Percentiles rank a stretch among this genome's conserved stretches.
phyloP scores from a whole-genome alignment of 2,888 invertebrate genomes.

The Sarcophaga variegata region DNA sequence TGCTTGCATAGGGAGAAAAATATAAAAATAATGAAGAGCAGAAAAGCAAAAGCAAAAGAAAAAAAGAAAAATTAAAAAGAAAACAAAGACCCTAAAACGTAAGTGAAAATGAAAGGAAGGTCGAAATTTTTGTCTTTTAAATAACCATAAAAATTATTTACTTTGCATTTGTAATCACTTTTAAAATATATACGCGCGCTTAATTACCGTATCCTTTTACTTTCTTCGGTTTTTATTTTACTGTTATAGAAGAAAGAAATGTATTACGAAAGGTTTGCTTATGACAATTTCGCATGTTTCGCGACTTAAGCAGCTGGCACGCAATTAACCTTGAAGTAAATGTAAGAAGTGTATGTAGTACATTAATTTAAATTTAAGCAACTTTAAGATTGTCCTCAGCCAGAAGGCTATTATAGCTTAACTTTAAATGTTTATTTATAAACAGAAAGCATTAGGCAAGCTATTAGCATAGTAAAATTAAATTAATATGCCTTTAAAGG shows the following conservation, averaged over 20 bases:
- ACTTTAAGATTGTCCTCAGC: neutral
- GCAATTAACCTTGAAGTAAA: neutral
- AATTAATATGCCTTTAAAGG: neutral
- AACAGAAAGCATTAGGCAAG: neutral
- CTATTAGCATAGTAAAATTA: neutral
- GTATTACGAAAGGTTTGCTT: neutral
- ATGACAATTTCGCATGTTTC: neutral
- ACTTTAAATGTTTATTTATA: neutral
- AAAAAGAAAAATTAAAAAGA: neutral
- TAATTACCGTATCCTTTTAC: constrained; percentile 16
- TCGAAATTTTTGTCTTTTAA: constrained; percentile 25
- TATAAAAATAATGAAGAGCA: neutral
- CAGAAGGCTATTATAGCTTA: neutral
- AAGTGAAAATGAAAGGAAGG: constrained; percentile 17
- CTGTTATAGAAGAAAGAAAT: neutral
- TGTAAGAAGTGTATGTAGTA: neutral
- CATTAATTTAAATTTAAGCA: neutral
- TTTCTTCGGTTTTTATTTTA: neutral
- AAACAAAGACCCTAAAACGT: constrained; percentile 13
- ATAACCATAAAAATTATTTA: constrained; percentile 33
- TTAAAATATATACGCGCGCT: constrained; percentile 19
- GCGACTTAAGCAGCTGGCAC: neutral
- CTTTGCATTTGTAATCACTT: constrained; percentile 52
- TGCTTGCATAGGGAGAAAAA: neutral
- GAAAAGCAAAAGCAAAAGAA: neutral